Evolutionary conservation across 2,888 invertebrate genomes (phyloP).

Genomic region (Diogma glabrata): DNA sequence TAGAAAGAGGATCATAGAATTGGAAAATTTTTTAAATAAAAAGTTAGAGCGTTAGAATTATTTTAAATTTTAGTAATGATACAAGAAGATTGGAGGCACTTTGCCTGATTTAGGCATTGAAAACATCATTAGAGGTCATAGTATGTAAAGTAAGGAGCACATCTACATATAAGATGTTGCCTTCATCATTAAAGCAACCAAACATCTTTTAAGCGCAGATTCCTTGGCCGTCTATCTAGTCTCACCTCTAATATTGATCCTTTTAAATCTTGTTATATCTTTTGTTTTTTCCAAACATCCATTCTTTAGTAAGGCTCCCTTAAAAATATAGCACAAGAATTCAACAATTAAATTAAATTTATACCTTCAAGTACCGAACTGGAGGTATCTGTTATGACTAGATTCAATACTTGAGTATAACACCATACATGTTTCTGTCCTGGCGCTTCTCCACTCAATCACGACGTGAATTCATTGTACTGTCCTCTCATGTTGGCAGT

Average conservation of each 20-base stretch:
- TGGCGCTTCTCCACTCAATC: not conserved
- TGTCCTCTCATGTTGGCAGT: not conserved
- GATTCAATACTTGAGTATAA: not conserved
- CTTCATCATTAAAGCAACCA: not conserved
- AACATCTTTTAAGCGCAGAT: not conserved
- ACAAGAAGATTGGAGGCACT: too few species aligned
- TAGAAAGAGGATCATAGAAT: too few species aligned
- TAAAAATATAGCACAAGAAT: not conserved
- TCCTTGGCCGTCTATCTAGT: not conserved
- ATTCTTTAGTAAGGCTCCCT: not conserved
- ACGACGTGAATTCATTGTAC: not conserved
- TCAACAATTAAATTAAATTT: not conserved
- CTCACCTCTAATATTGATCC: not conserved
- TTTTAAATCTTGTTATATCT: not conserved
- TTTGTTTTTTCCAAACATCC: not conserved
- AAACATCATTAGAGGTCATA: too few species aligned
- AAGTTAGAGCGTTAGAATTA: too few species aligned
- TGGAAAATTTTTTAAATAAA: too few species aligned
- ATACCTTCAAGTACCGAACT: not conserved
- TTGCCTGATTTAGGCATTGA: too few species aligned
- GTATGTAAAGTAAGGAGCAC: too few species aligned
- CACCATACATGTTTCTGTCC: not conserved
- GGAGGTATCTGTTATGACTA: not conserved
- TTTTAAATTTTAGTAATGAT: too few species aligned
- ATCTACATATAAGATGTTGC: too few species aligned